Percentiles rank a stretch among this genome's conserved stretches.
These are phyloP conservation scores for Drosophila affinis DNA, from an alignment of 2,888 invertebrate species.

Conservation along the genomic window DNA sequence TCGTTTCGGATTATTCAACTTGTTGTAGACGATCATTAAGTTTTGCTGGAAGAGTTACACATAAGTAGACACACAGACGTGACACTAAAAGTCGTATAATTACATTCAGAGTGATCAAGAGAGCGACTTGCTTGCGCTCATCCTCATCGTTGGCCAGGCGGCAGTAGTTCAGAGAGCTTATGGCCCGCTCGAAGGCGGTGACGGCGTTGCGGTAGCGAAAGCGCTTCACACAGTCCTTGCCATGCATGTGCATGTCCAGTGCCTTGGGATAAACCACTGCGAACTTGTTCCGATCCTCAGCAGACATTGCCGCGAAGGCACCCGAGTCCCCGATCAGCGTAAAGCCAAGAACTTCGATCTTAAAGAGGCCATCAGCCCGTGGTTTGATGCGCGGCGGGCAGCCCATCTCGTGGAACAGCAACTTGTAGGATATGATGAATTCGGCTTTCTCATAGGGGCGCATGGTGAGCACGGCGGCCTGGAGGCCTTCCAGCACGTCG, in stretches of 20 bases:
- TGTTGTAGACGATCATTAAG: conserved; percentile 89
- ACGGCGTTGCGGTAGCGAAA: conserved; percentile 83
- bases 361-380: conserved; percentile 89
- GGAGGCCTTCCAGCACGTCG: conserved; percentile 87
- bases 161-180: conserved; percentile 87
- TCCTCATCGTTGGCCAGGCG: conserved; percentile 86
- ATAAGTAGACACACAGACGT: neutral
- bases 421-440: conserved; percentile 89
- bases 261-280: conserved; percentile 86
- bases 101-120: conserved; percentile 87
- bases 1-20: conserved; percentile 66
- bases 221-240: conserved; percentile 86
- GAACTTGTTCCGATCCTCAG: conserved; percentile 87
- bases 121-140: conserved; percentile 86
- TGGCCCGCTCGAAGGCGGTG: conserved; percentile 86
- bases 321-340: conserved; percentile 82
- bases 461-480: conserved; percentile 90
- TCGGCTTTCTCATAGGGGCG: conserved; percentile 90
- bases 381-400: conserved; percentile 91
- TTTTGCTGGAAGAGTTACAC: conserved; percentile 85
- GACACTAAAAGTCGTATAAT: neutral
- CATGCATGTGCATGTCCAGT: conserved; percentile 87
- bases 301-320: conserved; percentile 82
- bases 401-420: conserved; percentile 90
- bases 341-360: conserved; percentile 88